These are phyloP conservation scores for Centruroides vittatus DNA, from an alignment of 1,140 invertebrate genomes.

Conservation along the genomic window DNA sequence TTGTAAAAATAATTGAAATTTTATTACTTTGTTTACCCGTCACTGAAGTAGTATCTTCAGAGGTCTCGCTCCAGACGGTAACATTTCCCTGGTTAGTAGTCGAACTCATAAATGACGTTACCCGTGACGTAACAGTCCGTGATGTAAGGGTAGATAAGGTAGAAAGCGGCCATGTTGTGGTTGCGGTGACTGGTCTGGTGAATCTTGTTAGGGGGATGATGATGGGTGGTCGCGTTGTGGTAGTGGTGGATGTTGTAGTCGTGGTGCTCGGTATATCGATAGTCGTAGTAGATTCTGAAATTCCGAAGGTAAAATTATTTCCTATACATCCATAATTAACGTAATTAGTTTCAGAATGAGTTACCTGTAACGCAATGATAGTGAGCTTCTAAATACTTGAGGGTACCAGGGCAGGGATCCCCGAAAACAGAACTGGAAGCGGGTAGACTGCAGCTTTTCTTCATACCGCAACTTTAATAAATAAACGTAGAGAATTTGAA, in stretches of 20 bases:
- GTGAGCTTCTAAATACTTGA: conserved; percentile 90
- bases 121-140: no score
- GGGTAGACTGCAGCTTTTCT: conserved; percentile 17
- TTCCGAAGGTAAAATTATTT: no score
- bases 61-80: no score
- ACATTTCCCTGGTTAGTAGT: no score
- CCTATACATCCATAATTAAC: no score
- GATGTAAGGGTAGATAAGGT: no score
- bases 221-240: conserved; percentile 10
- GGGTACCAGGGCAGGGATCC: conserved; percentile 84
- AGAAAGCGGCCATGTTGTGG: no score
- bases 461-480: conserved; percentile 11
- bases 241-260: conserved; percentile 13
- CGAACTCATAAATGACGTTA: no score
- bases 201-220: conserved; percentile 12
- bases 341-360: neutral
- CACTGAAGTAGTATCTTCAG: no score
- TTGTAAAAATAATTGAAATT: no score
- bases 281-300: conserved; percentile 11
- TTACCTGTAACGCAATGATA: conserved; percentile 50
- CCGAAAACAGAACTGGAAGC: conserved; percentile 37
- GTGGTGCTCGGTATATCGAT: neutral
- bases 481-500: no score
- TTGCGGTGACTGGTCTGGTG: neutral
- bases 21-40: no score